Conservation (phyloP, 2,888 invertebrate species). For the Cantharis flavilabris region DNA sequence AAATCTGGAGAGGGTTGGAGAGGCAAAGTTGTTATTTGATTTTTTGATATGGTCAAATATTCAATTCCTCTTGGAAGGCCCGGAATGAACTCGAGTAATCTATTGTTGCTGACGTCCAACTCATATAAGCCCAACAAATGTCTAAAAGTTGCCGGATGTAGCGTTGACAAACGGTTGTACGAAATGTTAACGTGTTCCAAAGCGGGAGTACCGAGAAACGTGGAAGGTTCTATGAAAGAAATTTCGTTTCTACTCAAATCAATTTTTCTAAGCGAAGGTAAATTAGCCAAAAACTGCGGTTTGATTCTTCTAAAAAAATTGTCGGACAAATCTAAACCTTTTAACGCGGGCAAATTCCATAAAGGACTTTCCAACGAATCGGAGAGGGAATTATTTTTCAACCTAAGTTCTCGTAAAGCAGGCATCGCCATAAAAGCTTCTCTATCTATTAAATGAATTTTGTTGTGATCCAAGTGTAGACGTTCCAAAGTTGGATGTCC, state of each 20-base stretch:
- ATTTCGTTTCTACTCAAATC: slow-evolving; percentile 79
- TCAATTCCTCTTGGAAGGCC: slow-evolving; percentile 79
- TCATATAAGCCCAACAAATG: slow-evolving; percentile 77
- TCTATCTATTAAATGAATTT: slow-evolving; percentile 72
- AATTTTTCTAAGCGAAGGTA: slow-evolving; percentile 75
- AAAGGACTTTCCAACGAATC: slow-evolving; percentile 75
- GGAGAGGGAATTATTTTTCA: slow-evolving; percentile 81
- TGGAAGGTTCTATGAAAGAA: slow-evolving; percentile 70
- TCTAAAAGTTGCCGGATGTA: slow-evolving; percentile 78
- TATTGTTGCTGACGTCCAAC: slow-evolving; percentile 76
- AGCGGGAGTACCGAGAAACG: slow-evolving; percentile 72
- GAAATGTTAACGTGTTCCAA: slow-evolving; percentile 83
- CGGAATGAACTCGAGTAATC: slow-evolving; percentile 74
- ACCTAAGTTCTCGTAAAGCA: slow-evolving; percentile 77
- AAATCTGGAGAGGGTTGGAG: slow-evolving; percentile 68
- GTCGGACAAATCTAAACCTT: slow-evolving; percentile 79
- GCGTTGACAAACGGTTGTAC: slow-evolving; percentile 68
- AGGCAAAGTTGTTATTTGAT: slow-evolving; percentile 72
- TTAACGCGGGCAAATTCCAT: slow-evolving; percentile 83
- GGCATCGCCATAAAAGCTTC: slow-evolving; percentile 85
- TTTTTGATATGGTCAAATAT: slow-evolving; percentile 71
- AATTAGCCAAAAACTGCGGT: slow-evolving; percentile 71
- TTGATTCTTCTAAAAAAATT: slow-evolving; percentile 76
- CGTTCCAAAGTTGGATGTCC: slow-evolving; percentile 82
- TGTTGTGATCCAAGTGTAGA: slow-evolving; percentile 80